Conservation (phyloP, 2,797 vertebrate species). For the Ceyx erithaca region DNA sequence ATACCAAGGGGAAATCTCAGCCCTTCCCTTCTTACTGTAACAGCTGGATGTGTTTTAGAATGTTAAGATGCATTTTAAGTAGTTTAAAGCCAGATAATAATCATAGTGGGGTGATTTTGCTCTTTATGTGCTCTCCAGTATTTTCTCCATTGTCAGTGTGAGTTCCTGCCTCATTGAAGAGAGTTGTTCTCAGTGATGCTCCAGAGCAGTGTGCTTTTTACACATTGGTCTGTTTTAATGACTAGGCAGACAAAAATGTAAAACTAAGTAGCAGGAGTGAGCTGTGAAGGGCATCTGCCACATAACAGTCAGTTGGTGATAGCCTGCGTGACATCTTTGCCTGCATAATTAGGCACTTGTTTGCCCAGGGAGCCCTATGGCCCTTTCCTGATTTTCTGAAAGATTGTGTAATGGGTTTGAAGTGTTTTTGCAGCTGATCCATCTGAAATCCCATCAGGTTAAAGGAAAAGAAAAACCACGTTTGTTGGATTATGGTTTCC, state of each 20-base stretch:
- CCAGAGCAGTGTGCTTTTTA: not conserved
- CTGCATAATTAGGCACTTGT: not conserved
- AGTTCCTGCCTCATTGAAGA: not conserved
- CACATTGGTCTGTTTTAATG: not conserved
- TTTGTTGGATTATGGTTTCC: constrained; percentile 46
- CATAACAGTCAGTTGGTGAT: not conserved
- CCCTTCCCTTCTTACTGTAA: not conserved
- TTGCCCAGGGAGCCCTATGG: not conserved
- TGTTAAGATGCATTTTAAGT: not conserved
- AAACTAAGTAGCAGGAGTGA: not conserved
- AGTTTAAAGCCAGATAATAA: not conserved
- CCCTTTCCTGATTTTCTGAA: not conserved
- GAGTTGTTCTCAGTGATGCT: not conserved
- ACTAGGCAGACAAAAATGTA: not conserved
- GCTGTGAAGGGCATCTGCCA: not conserved
- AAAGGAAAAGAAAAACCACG: constrained; percentile 35
- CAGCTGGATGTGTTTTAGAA: not conserved
- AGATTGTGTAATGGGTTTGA: not conserved
- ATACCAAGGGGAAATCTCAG: not conserved
- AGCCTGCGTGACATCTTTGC: not conserved
- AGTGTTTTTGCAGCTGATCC: constrained; percentile 63
- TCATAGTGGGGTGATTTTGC: not conserved
- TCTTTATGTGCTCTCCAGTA: not conserved
- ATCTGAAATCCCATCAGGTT: not conserved
- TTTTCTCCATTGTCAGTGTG: not conserved